Percentiles rank a stretch among this genome's conserved stretches.
phyloP scores from a whole-genome alignment of 2,888 invertebrate species.

The Catocala sponsa region DNA sequence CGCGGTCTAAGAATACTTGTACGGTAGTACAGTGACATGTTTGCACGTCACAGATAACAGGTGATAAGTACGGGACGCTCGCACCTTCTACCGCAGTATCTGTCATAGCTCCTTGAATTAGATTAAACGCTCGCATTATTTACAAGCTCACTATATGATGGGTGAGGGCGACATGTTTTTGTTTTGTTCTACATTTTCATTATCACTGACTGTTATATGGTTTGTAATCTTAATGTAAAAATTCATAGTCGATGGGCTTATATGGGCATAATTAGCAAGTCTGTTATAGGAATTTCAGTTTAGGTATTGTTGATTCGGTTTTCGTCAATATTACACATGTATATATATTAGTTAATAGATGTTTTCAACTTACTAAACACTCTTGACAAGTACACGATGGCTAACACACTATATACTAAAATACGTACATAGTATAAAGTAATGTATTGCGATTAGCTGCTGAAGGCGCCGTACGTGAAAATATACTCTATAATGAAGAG shows the following conservation, averaged over 20 bases:
- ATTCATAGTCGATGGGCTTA: too few relatives aligned
- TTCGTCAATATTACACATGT: too few relatives aligned
- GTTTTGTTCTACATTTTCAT: neutral
- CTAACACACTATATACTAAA: slow-evolving; percentile 33
- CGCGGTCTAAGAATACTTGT: neutral
- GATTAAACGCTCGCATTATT: slow-evolving; percentile 20
- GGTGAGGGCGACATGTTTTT: neutral
- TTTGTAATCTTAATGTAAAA: too few relatives aligned
- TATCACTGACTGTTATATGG: too few relatives aligned
- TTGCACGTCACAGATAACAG: slow-evolving; percentile 27
- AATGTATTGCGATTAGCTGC: slow-evolving; percentile 89
- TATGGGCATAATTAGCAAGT: too few relatives aligned
- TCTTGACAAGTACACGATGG: slow-evolving; percentile 44
- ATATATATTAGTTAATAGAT: too few relatives aligned
- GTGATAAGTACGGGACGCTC: slow-evolving; percentile 25
- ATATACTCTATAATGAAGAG: slow-evolving; percentile 98
- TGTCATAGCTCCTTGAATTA: slow-evolving; percentile 22
- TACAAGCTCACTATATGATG: neutral
- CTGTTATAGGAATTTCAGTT: too few relatives aligned
- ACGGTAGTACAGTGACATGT: slow-evolving; percentile 17
- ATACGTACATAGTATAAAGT: slow-evolving; percentile 45
- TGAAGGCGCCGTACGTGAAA: slow-evolving; percentile 99
- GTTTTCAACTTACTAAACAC: slow-evolving; percentile 21
- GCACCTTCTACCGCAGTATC: slow-evolving; percentile 25
- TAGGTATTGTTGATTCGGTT: too few relatives aligned